Conservation (phyloP, 2,113 vertebrate genomes). For the Ophthalmolycus amberensis region DNA sequence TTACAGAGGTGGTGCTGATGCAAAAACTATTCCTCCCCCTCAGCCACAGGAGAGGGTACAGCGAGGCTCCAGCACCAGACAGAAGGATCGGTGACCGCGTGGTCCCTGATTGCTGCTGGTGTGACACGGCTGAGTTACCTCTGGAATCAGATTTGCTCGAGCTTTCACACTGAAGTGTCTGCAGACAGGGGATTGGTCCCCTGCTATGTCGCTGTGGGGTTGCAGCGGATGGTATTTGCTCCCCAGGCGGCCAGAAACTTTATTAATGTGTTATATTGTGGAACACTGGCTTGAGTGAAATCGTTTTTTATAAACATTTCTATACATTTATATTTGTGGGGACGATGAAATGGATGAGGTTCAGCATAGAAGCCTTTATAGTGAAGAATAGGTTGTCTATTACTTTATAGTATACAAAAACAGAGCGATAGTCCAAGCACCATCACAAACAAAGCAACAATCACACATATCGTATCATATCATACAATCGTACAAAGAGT, state of each 20-base stretch:
- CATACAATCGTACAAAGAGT: background rate
- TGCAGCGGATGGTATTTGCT: background rate
- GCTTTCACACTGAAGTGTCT: background rate
- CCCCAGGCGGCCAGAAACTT: background rate
- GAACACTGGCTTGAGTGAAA: background rate
- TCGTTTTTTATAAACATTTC: background rate
- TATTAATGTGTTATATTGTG: background rate
- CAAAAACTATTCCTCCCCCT: slow-evolving; percentile 33
- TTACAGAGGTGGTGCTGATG: slow-evolving; percentile 63
- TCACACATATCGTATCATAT: background rate
- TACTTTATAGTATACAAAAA: background rate
- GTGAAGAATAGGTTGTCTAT: background rate
- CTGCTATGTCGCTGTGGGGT: slow-evolving; percentile 2
- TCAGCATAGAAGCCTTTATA: background rate
- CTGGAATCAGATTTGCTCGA: slow-evolving; percentile 16
- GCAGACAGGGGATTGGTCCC: slow-evolving; percentile 1
- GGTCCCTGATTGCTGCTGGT: slow-evolving; percentile 15
- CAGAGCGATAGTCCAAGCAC: background rate
- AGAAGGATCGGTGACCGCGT: slow-evolving; percentile 20
- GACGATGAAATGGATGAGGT: background rate
- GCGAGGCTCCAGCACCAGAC: slow-evolving; percentile 7
- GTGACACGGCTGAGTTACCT: slow-evolving; percentile 10
- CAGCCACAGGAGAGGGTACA: background rate
- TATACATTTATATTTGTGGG: background rate
- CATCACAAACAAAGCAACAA: background rate